Evolutionary conservation across 1,140 invertebrate species (phyloP).

Genomic region (Caenorhabditis inopinata): DNA sequence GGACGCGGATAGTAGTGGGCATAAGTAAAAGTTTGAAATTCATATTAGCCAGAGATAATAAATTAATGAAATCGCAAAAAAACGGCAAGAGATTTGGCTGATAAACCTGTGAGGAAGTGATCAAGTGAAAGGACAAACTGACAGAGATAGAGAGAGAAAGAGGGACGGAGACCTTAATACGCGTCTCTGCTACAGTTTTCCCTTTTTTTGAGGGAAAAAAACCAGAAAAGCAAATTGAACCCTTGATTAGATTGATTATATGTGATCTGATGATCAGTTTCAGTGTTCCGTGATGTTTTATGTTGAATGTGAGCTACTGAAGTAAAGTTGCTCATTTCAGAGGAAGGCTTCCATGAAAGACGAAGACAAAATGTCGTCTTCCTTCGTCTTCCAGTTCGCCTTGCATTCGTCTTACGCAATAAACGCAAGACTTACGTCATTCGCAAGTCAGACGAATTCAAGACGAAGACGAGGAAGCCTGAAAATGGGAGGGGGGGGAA

Average conservation of each 20-base stretch:
- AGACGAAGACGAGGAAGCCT: too few relatives aligned
- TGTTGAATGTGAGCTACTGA: too few relatives aligned
- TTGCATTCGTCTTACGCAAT: too few relatives aligned
- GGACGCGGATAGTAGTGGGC: too few relatives aligned
- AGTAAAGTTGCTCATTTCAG: too few relatives aligned
- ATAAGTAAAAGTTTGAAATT: too few relatives aligned
- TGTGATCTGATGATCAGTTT: not conserved
- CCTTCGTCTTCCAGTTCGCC: too few relatives aligned
- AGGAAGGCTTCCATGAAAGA: too few relatives aligned
- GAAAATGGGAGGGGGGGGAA: too few relatives aligned
- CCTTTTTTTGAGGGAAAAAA: constrained; percentile 4
- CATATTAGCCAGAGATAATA: not conserved
- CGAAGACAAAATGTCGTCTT: too few relatives aligned
- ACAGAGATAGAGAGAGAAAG: not conserved
- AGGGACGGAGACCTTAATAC: not conserved
- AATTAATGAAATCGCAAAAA: not conserved
- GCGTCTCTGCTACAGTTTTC: constrained; percentile 9
- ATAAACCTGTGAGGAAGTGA: not conserved
- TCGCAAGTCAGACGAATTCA: too few relatives aligned
- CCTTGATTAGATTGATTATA: not conserved
- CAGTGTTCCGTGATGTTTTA: not conserved
- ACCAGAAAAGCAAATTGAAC: constrained; percentile 5
- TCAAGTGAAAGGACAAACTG: constrained; percentile 17
- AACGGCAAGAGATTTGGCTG: not conserved
- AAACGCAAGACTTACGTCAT: too few relatives aligned